Base-by-base conservation (phyloP, 2,888 invertebrate genomes). In the Lithophane ornitopus region DNA sequence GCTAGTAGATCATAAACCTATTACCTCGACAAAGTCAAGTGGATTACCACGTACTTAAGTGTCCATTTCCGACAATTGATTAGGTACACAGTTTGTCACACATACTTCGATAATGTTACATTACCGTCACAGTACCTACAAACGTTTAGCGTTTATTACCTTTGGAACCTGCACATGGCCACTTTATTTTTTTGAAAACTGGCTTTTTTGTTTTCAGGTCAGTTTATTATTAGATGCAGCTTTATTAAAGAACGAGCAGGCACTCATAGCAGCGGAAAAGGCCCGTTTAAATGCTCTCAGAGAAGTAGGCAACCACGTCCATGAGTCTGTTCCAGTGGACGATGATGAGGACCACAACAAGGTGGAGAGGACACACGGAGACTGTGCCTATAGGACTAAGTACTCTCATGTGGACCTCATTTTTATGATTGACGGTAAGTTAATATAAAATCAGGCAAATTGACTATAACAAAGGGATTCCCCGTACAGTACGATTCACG, bases 341-440 rank as follows among this genome's bases (percentile, higher is more conserved):
- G 98, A 99, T 93, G 98, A 99, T 93, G 99, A 99, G 95, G 99
- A 99, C 81, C 98, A 99, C 89, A 99, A 99, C 95, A 98, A 97
- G 86, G 98, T 99, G 16, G 99, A 99, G 92, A 97, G 98, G 84
- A 99, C 98, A 0, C 98, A 97, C 93, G 99, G 99, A 22, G 98
- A 99, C 94, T 98, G 98, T 89, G 96, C 97, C 22, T 93, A 97
- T 39, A 97, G 97, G 82, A 99, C 98, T 90, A 99, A 99, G 94
- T 99, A 99, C 93, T 99, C 99, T 0, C 99, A 99, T 95, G 99
- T 99, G 6, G 99, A 99, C 96, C 97, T 99, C 34, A 99, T 99
- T 89, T 98, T 98, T 87, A 99, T 99, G 99, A 99, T 99, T 90
- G 99, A 99, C 96, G 99, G 99, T 91, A 76, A 92, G 91, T 88